phyloP scores from a whole-genome alignment of 2,888 invertebrate species.

The Ectemnius cavifrons region DNA sequence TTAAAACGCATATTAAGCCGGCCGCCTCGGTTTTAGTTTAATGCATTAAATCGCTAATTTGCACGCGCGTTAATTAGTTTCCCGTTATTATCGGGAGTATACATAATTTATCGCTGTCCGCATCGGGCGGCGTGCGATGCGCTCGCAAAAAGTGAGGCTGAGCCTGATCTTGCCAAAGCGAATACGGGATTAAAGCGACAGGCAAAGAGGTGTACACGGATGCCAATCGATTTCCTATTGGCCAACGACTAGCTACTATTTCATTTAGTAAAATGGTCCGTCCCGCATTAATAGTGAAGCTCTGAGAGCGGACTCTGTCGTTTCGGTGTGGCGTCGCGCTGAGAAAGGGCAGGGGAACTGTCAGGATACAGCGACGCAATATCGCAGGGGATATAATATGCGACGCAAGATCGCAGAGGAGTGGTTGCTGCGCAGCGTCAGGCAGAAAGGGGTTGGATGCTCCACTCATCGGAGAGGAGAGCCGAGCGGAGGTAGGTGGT shows the following conservation, averaged over 20 bases:
- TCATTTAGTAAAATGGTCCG: no score
- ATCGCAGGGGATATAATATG: slow-evolving; percentile 30
- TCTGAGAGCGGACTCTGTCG: background rate
- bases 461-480: slow-evolving; percentile 1
- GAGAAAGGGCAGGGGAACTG: slow-evolving; percentile 19
- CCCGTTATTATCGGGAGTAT: slow-evolving; percentile 26
- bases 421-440: background rate
- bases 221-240: background rate
- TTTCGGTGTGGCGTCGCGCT: background rate
- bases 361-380: slow-evolving; percentile 41
- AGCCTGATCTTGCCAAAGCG: slow-evolving; percentile 6
- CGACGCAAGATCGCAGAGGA: background rate
- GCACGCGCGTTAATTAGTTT: slow-evolving; percentile 37
- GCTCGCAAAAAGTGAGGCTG: no score
- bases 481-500: slow-evolving; percentile 10
- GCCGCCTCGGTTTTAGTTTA: slow-evolving; percentile 35
- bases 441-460: background rate
- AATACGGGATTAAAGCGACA: background rate
- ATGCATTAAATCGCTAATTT: slow-evolving; percentile 41
- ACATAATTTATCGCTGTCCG: slow-evolving; percentile 18
- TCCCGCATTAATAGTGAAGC: background rate
- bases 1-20: slow-evolving; percentile 36
- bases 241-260: no score
- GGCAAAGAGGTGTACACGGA: background rate
- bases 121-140: background rate